Evolutionary conservation across 2,888 invertebrate species (phyloP), one percentile per base, ranked within the genome.

Genomic region (Ochropleura leucogaster): DNA sequence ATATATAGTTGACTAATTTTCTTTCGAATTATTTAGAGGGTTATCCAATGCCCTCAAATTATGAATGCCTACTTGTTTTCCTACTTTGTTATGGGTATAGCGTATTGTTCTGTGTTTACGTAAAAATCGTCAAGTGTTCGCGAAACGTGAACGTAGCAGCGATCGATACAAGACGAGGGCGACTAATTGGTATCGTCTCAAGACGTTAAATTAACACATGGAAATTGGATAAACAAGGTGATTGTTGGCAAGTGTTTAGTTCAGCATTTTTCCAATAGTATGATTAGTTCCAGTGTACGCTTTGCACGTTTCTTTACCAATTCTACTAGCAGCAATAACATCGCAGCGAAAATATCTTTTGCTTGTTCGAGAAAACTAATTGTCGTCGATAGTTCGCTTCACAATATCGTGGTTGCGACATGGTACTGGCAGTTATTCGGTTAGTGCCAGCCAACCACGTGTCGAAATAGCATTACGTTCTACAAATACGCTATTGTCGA

Each of bases 371-470:
- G 62, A 65, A 69, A 82, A 82, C 62, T 66, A 81, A 75, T 51
- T 75, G 55, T 80, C 18, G 30, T 42, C 64, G 42, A 53, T 73
- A 46, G 71, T 72, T 73, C 66, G 75, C 62, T 44, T 63, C 59
- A 68, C 60, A 73, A 59, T 72, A 75, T 57, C 72, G 59, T 66
- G 64, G 72, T 84, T 79, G 74, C 71, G 73, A 79, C 75, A 84
- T 72, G 42, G 73, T 20, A 64, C 78, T 74, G 72, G 67, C 72
- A 78, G 75, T 84, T 81, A 85, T 86, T 86, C 76, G 62, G 82
- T 75, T 77, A 79, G 68, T 47, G 55, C 60, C 65, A 72, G 78
- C 71, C 80, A 80, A 78, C 63, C 68, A 73, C 46, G 72, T 86
- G 66, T 80, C 73, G 75, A 62, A 86, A 86, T 65, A 74, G 55